These are phyloP conservation scores for Ispidina picta DNA, from an alignment of 2,797 vertebrate species.

Conservation along the genomic window DNA sequence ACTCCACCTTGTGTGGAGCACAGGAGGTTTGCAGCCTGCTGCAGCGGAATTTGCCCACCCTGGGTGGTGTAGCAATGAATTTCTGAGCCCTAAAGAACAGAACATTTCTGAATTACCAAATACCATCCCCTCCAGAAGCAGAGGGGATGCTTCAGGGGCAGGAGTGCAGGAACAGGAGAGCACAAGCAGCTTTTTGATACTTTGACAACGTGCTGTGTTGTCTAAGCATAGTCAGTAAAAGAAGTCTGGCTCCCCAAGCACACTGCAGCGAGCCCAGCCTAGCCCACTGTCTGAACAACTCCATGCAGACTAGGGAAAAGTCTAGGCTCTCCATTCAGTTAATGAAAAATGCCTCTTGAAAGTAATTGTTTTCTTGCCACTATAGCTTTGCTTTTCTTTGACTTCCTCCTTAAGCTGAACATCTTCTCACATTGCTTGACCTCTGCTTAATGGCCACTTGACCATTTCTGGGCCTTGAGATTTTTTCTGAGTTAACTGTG, in stretches of 20 bases:
- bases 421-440: neutral
- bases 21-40: neutral
- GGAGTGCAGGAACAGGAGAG: neutral
- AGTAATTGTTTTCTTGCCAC: neutral
- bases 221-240: neutral
- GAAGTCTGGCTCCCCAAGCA: neutral
- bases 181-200: neutral
- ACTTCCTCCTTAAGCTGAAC: neutral
- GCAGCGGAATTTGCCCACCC: neutral
- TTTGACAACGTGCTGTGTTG: neutral
- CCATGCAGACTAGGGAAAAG: neutral
- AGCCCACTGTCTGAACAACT: neutral
- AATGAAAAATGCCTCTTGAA: neutral
- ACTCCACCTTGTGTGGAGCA: neutral
- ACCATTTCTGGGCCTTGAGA: neutral
- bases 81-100: neutral
- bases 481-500: neutral
- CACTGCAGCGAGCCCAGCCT: neutral
- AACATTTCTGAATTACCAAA: neutral
- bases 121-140: neutral
- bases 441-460: neutral
- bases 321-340: neutral
- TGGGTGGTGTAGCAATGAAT: fast-evolving
- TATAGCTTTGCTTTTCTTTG: neutral
- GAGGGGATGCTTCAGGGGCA: neutral